Evolutionary conservation across 2,113 vertebrate genomes (phyloP).

Genomic region (Gallinago jamesoni): DNA sequence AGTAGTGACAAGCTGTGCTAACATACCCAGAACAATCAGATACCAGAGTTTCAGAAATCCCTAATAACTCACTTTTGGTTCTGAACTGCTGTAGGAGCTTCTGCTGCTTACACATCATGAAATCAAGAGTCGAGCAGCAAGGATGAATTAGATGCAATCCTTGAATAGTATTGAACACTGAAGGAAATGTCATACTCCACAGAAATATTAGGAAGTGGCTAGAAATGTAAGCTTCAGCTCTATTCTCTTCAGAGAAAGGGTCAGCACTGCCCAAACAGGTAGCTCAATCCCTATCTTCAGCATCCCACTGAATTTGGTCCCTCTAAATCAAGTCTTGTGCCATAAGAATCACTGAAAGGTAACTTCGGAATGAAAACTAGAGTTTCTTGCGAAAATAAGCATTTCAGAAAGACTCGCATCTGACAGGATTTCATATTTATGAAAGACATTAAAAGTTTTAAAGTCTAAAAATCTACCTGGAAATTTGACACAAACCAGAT

Average conservation of each 20-base stretch:
- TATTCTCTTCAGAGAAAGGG: neutral
- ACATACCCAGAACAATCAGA: rapidly evolving
- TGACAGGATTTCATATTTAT: neutral
- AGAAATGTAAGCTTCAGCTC: neutral
- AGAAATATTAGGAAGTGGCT: neutral
- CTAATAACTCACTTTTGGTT: neutral
- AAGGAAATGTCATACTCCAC: neutral
- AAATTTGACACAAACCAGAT: neutral
- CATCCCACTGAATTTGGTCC: neutral
- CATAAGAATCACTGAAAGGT: neutral
- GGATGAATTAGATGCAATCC: neutral
- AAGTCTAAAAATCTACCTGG: neutral
- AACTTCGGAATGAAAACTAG: neutral
- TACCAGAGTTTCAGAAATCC: neutral
- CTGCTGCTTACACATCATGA: neutral
- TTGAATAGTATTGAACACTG: neutral
- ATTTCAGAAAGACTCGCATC: neutral
- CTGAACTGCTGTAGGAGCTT: neutral
- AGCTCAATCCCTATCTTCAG: neutral
- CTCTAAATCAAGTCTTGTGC: neutral
- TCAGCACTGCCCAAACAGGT: neutral
- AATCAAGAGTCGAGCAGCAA: neutral
- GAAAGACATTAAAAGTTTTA: neutral
- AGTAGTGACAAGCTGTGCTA: neutral
- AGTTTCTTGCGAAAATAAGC: neutral